Evolutionary conservation across 1,140 invertebrate genomes (phyloP).

Genomic region (Phymastichus coffea): DNA sequence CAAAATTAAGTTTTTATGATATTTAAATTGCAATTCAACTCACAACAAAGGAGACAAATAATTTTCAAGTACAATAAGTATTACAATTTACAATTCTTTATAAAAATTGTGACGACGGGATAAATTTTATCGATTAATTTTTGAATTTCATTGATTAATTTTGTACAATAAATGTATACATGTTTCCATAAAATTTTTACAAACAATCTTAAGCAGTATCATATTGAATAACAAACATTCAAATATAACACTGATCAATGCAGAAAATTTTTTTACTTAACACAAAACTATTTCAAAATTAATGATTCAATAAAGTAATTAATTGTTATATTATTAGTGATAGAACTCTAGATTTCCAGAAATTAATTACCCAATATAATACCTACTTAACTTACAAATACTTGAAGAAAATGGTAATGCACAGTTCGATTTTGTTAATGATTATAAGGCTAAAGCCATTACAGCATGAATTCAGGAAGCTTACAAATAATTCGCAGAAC

Average conservation of each 20-base stretch:
- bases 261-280: too few species aligned
- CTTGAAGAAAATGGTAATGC: slow-evolving; percentile 18
- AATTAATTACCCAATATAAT: slow-evolving; percentile 3
- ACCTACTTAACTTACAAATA: slow-evolving; percentile 25
- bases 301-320: too few species aligned
- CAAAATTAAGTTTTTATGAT: slow-evolving; percentile 9
- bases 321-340: too few species aligned
- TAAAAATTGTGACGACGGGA: background rate
- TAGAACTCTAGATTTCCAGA: too few species aligned
- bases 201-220: too few species aligned
- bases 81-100: too few species aligned
- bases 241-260: too few species aligned
- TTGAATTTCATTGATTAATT: background rate
- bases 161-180: background rate
- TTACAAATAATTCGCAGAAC: background rate
- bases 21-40: background rate
- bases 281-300: too few species aligned
- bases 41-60: slow-evolving; percentile 6
- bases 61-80: slow-evolving; percentile 1
- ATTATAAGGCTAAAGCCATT: too few species aligned
- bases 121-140: slow-evolving; percentile 5
- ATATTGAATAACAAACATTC: slow-evolving; percentile 10
- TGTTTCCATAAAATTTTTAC: too few species aligned
- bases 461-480: slow-evolving; percentile 18
- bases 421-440: too few species aligned